phyloP scores from a whole-genome alignment of 2,797 vertebrate genomes.

The Etheostoma nigrum region DNA sequence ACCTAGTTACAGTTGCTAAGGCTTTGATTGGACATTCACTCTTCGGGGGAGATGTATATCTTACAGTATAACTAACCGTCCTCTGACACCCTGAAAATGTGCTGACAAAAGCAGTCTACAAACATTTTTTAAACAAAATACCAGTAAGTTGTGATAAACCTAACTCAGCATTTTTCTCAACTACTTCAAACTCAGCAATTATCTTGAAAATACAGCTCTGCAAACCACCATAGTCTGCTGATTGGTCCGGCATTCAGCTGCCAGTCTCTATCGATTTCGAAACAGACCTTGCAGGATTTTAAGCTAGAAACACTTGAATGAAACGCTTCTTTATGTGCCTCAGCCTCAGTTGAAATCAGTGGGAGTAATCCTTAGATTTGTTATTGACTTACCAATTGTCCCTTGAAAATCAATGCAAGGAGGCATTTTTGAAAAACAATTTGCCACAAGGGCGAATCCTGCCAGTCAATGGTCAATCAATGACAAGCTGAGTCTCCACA shows the following conservation, averaged over 20 bases:
- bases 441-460: constrained; percentile 60
- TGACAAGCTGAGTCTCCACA: constrained; percentile 44
- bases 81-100: neutral
- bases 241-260: neutral
- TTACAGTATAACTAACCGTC: neutral
- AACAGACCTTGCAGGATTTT: constrained; percentile 36
- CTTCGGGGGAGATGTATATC: neutral
- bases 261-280: neutral
- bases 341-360: constrained; percentile 24
- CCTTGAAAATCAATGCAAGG: constrained; percentile 60
- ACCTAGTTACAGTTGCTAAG: neutral
- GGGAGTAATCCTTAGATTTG: constrained; percentile 46
- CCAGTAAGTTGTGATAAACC: neutral
- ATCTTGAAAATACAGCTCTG: neutral
- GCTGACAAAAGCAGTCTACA: no score
- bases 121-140: neutral
- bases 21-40: neutral
- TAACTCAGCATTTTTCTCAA: neutral
- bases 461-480: constrained; percentile 69
- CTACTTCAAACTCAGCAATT: neutral
- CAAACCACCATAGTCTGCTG: neutral
- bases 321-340: constrained; percentile 23
- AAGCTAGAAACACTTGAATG: neutral
- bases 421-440: constrained; percentile 65
- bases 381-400: constrained; percentile 62